Percentiles rank a stretch among this genome's conserved stretches.
Evolutionary conservation across 2,113 vertebrate species (phyloP).

Genomic region (Sturnus vulgaris): DNA sequence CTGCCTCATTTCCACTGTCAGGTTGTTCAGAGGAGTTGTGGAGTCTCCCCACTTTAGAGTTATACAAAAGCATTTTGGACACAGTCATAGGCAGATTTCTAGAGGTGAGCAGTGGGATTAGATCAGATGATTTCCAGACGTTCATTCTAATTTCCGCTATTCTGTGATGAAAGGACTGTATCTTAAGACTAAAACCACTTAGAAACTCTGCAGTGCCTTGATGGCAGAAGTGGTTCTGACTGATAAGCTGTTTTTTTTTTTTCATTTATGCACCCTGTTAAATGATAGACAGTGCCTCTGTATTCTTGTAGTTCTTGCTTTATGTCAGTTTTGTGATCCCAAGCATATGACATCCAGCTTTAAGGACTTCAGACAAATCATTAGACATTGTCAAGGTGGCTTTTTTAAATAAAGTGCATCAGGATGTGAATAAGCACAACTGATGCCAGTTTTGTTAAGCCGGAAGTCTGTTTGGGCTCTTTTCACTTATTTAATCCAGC

Average conservation of each 20-base stretch:
- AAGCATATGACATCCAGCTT: background rate
- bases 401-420: background rate
- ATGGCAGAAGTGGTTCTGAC: background rate
- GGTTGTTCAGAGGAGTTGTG: background rate
- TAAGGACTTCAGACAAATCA: background rate
- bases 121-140: background rate
- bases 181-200: background rate
- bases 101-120: background rate
- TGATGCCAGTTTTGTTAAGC: background rate
- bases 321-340: background rate
- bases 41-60: background rate
- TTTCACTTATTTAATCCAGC: background rate
- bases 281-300: background rate
- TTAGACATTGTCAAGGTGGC: background rate
- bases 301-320: background rate
- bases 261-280: background rate
- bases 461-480: background rate
- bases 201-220: background rate
- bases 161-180: background rate
- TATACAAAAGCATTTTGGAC: fast-evolving
- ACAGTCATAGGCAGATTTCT: background rate
- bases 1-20: background rate
- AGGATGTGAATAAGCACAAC: background rate
- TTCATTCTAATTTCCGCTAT: background rate
- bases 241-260: background rate